Conservation (phyloP, 1,140 invertebrate species). For the Aphis gossypii region DNA sequence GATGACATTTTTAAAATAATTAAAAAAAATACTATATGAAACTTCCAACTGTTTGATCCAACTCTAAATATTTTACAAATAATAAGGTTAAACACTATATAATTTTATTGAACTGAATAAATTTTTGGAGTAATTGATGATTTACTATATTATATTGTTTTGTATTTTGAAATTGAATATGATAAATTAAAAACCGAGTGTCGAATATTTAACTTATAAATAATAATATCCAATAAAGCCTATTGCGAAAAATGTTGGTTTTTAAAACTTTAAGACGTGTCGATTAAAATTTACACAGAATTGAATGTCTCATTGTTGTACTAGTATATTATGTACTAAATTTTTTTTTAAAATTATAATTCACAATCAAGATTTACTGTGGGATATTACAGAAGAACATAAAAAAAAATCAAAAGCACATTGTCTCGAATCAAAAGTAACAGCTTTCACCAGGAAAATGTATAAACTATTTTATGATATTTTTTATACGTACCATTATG, state of each 20-base stretch:
- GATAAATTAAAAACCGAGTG: neutral
- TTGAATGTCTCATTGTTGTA: neutral
- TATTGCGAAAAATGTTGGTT: neutral
- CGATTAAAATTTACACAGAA: neutral
- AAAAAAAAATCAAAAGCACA: neutral
- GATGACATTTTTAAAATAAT: neutral
- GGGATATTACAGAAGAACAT: neutral
- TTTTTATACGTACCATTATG: neutral
- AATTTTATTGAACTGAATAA: neutral
- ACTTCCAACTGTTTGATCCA: neutral
- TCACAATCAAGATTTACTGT: neutral
- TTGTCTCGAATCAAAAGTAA: neutral
- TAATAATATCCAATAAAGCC: neutral
- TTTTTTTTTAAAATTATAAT: neutral
- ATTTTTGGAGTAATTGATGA: neutral
- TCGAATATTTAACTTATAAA: too few relatives aligned
- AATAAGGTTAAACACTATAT: neutral
- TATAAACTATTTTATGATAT: constrained; percentile 1
- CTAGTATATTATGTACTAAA: neutral
- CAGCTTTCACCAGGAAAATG: neutral
- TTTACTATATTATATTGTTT: neutral
- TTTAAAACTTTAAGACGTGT: neutral
- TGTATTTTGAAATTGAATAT: neutral
- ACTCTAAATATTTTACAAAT: neutral
- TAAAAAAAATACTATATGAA: neutral